Evolutionary conservation across 2,888 invertebrate genomes (phyloP).

Genomic region (Spodoptera picta): DNA sequence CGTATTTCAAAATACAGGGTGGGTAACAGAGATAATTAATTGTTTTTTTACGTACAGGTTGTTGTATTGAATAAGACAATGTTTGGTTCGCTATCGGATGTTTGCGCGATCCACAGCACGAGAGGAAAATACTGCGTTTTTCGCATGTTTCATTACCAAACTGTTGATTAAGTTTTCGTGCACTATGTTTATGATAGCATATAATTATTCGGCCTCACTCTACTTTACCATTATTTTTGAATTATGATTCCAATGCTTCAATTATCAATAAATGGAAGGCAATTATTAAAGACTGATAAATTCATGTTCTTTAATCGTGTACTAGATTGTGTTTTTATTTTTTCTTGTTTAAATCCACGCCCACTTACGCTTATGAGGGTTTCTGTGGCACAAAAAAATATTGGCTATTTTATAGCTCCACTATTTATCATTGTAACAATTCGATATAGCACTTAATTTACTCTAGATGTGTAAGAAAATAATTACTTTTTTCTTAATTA

Average conservation of each 20-base stretch:
- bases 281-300: slow-evolving; percentile 12
- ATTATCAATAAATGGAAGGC: slow-evolving; percentile 11
- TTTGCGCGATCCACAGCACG: slow-evolving; percentile 71
- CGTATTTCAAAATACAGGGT: neutral
- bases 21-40: neutral
- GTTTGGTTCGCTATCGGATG: slow-evolving; percentile 72
- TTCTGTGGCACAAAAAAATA: slow-evolving; percentile 13
- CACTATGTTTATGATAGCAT: slow-evolving; percentile 43
- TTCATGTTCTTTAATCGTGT: neutral
- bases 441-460: neutral
- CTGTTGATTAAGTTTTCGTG: slow-evolving; percentile 43
- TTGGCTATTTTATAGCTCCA: neutral
- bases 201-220: slow-evolving; percentile 56
- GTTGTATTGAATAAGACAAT: slow-evolving; percentile 38
- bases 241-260: slow-evolving; percentile 29
- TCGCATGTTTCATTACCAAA: slow-evolving; percentile 65
- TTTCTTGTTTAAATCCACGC: slow-evolving; percentile 3
- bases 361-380: slow-evolving; percentile 20
- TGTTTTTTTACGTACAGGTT: slow-evolving; percentile 2
- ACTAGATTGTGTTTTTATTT: neutral
- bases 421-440: slow-evolving; percentile 3
- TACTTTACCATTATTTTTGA: slow-evolving; percentile 38
- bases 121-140: slow-evolving; percentile 74
- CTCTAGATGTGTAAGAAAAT: too few species aligned
- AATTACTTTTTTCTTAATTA: too few species aligned